A percentile compares a stretch with the other conserved stretches of the same genome.
Conservation (phyloP, 2,888 invertebrate species). For the Abrostola triplasia region DNA sequence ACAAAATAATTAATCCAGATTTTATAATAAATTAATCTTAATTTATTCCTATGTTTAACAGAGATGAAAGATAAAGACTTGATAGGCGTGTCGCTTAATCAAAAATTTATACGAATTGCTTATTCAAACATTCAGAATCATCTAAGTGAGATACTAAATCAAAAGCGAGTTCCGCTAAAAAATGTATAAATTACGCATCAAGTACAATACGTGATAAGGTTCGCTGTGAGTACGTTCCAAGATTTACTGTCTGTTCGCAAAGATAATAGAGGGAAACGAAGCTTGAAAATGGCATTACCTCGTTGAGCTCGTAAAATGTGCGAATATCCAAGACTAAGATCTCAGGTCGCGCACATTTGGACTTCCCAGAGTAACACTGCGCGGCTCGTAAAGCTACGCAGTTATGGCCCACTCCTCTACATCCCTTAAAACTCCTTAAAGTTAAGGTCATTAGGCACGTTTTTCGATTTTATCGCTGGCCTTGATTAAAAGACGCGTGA, state of each 20-base stretch:
- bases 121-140: slow-evolving; percentile 29
- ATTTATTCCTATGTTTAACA: not conserved
- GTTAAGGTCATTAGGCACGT: slow-evolving; percentile 46
- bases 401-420: slow-evolving; percentile 43
- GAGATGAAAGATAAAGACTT: not conserved
- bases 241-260: slow-evolving; percentile 68
- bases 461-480: slow-evolving; percentile 35
- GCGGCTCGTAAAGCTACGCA: slow-evolving; percentile 55
- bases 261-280: slow-evolving; percentile 71
- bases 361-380: slow-evolving; percentile 57
- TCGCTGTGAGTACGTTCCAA: slow-evolving; percentile 54
- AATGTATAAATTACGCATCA: slow-evolving; percentile 56
- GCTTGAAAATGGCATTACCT: slow-evolving; percentile 67
- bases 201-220: slow-evolving; percentile 59
- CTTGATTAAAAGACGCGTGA: slow-evolving; percentile 23
- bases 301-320: slow-evolving; percentile 69
- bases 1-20: too few relatives aligned
- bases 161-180: slow-evolving; percentile 38
- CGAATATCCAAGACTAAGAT: slow-evolving; percentile 56
- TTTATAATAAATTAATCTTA: not conserved
- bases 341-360: slow-evolving; percentile 66
- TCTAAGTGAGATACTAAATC: slow-evolving; percentile 38
- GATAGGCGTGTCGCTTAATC: slow-evolving; percentile 4
- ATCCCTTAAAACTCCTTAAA: slow-evolving; percentile 50
- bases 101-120: slow-evolving; percentile 31